Evolutionary conservation across 1,140 invertebrate genomes (phyloP).

Genomic region (Cydia amplana): DNA sequence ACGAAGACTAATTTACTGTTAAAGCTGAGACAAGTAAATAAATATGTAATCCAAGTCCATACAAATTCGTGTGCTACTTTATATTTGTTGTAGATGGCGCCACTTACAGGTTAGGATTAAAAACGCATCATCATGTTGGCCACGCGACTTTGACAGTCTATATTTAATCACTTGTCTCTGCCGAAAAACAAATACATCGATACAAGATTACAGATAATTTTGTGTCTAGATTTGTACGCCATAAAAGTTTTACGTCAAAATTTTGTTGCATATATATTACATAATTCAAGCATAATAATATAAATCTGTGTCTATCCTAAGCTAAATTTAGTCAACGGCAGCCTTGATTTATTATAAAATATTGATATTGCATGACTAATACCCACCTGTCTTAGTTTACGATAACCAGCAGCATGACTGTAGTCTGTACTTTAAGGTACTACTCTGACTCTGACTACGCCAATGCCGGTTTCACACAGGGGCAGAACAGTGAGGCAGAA

Average conservation of each 20-base stretch:
- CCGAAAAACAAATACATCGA: neutral
- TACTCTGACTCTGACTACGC: neutral
- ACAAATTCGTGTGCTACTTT: neutral
- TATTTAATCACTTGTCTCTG: neutral
- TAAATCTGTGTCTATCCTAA: conserved; percentile 40
- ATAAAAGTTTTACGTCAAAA: conserved; percentile 21
- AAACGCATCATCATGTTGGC: neutral
- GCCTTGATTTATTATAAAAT: conserved; percentile 48
- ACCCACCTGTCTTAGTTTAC: conserved; percentile 36
- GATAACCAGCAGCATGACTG: neutral
- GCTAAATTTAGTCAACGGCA: conserved; percentile 44
- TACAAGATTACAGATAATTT: conserved; percentile 12
- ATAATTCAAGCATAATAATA: conserved; percentile 34
- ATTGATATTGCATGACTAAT: conserved; percentile 38
- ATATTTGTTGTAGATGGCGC: neutral
- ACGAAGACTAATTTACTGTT: neutral
- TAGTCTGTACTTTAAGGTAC: neutral
- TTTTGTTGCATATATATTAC: conserved; percentile 24
- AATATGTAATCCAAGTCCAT: neutral
- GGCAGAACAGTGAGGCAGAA: neutral
- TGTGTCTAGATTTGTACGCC: conserved; percentile 26
- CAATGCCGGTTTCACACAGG: too few relatives aligned
- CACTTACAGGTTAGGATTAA: neutral
- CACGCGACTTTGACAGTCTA: neutral
- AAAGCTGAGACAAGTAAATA: neutral